Evolutionary conservation across 2,113 vertebrate genomes (phyloP), one percentile per base, ranked within the genome.

Genomic region (Gnathonemus longibarbis): DNA sequence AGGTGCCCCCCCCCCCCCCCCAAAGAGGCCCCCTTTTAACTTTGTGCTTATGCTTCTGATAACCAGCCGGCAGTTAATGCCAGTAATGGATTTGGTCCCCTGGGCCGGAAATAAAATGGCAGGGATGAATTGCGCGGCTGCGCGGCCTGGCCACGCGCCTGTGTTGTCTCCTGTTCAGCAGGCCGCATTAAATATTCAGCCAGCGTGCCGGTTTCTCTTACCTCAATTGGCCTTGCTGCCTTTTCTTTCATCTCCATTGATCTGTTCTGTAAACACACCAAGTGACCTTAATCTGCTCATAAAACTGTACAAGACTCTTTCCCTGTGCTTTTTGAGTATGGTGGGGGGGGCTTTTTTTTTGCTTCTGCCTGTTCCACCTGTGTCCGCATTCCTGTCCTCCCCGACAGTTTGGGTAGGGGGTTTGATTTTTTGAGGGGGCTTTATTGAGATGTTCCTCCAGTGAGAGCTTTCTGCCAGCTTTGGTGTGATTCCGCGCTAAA

Each of bases 181-280:
- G 94, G 95, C 95, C n/a, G 5, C 94, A 96, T 96, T 95, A 96
- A 96, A 96, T 95, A 96, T 96, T 95, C 91, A 96, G 93, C 90
- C 91, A 91, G 3, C 91, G 91, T 91, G 92, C 94, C 94, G 94
- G 92, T 91, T 94, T 92, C 74, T 89, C 94, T 93, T 92, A 93
- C 92, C 92, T 83, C 91, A 87, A 90, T 90, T 90, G 84, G 62
- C 58, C 91, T 87, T 83, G 91, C 90, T 91, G 74, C 56, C 35
- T 91, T 91, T 93, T 90, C 89, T 91, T 50, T 94, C 85, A 90
- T 91, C 89, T 91, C 46, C 89, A 94, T 95, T 88, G 93, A 94
- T 94, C 90, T 84, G 83, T 87, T 91, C 91, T 94, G 94, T 93
- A 95, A 94, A 95, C 92, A 95, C 93, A 93, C 93, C 92, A 93